Percentiles rank a stretch among this genome's conserved stretches.
These are phyloP conservation scores for Apodemia duryi DNA, from an alignment of 2,888 invertebrate species.

Conservation along the genomic window DNA sequence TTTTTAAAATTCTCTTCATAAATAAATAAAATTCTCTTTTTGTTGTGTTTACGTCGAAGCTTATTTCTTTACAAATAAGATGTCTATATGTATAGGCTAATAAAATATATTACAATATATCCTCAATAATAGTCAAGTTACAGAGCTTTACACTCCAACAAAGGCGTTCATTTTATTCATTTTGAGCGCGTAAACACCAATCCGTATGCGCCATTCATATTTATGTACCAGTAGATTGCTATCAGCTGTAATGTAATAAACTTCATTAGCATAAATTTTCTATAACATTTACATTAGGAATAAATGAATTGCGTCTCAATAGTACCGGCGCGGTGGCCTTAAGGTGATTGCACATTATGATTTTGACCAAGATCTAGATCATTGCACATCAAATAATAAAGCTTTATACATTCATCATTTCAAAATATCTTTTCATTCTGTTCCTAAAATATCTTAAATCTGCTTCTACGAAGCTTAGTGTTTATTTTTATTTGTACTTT, in stretches of 20 bases:
- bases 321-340: constrained; percentile 30
- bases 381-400: too few relatives aligned
- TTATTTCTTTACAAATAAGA: not conserved
- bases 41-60: constrained; percentile 1
- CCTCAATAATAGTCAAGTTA: constrained; percentile 22
- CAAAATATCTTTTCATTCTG: too few relatives aligned
- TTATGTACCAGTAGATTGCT: constrained; percentile 65
- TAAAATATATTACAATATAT: constrained; percentile 10
- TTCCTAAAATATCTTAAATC: too few relatives aligned
- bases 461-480: too few relatives aligned
- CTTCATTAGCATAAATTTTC: constrained; percentile 73
- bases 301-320: constrained; percentile 61
- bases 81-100: constrained; percentile 3
- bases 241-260: constrained; percentile 70
- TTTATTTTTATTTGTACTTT: too few relatives aligned
- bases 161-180: constrained; percentile 11
- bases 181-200: constrained; percentile 25
- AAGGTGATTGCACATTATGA: constrained; percentile 24
- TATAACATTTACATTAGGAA: constrained; percentile 74
- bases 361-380: not conserved
- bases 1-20: not conserved
- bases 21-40: not conserved
- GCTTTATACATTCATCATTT: too few relatives aligned
- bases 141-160: constrained; percentile 18
- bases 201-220: constrained; percentile 59